Base-by-base conservation (phyloP, 1,140 invertebrate species). In the Trichonephila inaurata region DNA sequence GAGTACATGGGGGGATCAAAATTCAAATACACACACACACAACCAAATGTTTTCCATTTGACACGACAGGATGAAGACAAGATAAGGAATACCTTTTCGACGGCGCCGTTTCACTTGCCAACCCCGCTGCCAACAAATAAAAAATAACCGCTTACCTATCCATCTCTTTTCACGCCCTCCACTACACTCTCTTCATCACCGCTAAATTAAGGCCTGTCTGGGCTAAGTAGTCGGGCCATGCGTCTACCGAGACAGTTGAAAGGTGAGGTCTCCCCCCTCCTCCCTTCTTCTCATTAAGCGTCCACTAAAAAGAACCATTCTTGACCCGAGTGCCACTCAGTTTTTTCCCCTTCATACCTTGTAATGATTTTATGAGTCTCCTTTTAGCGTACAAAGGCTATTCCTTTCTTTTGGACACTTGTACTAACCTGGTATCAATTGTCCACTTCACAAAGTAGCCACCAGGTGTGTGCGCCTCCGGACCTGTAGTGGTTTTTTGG, bases 201-300 rank as follows among this genome's bases (percentile, higher is more conserved):
- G 88, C 66, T 89, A 89, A 89, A 89, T 89, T 69, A 89, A 89
- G 88, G 88, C 88, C 64, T 89, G 88, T 89, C 88, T 40, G 40
- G 72, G 88, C 44, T 89, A 89, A 89, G 88, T 89, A 58, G 69
- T 66, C n/a, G 16, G 18, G 44, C 88, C 64, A 89, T 89, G 88
- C 72, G 88, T 89, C 88, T 89, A 40, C 40, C 88, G 16, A 77
- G 88, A 89, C 88, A 89, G 88, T 69, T 85, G 58, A 85, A 60
- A 60, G 72, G 72, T 87, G 85, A 87, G 62, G 33, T 66, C 40
- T 58, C 64, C 58, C 28, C 21, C 21, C 21, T 8, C 18, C n/a
- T 33, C 19, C 28, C 19, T 14, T 21, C 24, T 21, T 33, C 18
- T 77, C 62, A 64, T 64, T 64, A 64, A 21, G 18, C 62, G 51